phyloP scores from a whole-genome alignment of 1,140 invertebrate genomes.

The Zaprionus vittiger region DNA sequence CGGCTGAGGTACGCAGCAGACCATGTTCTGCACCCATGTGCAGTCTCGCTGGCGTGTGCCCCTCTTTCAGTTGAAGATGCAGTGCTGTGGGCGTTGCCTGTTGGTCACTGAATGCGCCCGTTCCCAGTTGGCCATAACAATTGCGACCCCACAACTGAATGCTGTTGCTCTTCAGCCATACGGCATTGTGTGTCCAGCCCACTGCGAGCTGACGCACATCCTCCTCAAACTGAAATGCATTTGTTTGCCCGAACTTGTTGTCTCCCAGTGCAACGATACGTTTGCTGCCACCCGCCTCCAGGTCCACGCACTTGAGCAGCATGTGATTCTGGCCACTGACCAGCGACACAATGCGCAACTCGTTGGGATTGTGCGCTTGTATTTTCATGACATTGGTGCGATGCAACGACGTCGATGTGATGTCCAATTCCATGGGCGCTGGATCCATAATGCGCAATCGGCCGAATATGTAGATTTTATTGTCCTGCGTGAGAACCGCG shows the following conservation, averaged over 20 bases:
- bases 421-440: constrained; percentile 70
- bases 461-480: constrained; percentile 76
- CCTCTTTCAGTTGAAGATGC: constrained; percentile 48
- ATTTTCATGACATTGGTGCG: constrained; percentile 73
- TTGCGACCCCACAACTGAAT: constrained; percentile 92
- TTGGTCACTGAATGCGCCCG: constrained; percentile 51
- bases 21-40: constrained; percentile 92
- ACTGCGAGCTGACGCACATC: constrained; percentile 86
- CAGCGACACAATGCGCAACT: constrained; percentile 63
- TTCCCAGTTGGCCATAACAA: constrained; percentile 90
- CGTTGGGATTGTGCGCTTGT: constrained; percentile 57
- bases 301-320: constrained; percentile 85
- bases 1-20: constrained; percentile 85
- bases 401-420: constrained; percentile 72
- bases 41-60: constrained; percentile 84
- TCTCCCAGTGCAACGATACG: constrained; percentile 89
- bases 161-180: constrained; percentile 86
- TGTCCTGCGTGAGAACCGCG: constrained; percentile 87
- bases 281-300: constrained; percentile 44
- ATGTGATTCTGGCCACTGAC: constrained; percentile 91
- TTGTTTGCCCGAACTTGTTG: constrained; percentile 89
- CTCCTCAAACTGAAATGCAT: constrained; percentile 71
- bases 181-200: constrained; percentile 91
- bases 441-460: constrained; percentile 68
- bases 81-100: constrained; percentile 60